Evolutionary conservation across 2,797 vertebrate genomes (phyloP), one percentile per base, ranked within the genome.

Genomic region (Gymnothorax reevesii): DNA sequence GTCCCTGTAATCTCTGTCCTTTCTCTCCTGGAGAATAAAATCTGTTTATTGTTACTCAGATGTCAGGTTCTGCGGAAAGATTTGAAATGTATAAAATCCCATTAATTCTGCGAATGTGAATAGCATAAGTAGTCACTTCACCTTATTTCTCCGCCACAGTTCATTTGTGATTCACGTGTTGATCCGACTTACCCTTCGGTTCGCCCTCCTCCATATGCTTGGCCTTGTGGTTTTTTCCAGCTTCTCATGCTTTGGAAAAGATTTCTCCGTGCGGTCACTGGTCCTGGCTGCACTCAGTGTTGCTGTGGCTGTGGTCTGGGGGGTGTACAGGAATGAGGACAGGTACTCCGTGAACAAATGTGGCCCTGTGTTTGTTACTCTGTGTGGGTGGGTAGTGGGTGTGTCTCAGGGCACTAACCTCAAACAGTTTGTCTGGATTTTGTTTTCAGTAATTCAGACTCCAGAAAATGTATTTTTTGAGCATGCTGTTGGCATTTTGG

Each of bases 291-390:
- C 88, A n/a, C 92, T 97, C 79, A 99, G 97, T 91, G 92, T 96
- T 89, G 95, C 91, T 83, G 85, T 97, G 57, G 91, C 97, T 91
- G 95, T 97, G 88, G 90, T 97, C 86, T 99, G 98, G 98, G 97
- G 94, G 55, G 97, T 98, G 57, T 98, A 97, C 95, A 95, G 98
- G 90, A 98, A 99, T 89, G 97, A 99, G 91, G 97, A 98, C 91
- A 96, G 98, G 98, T 99, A 96, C 84, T 88, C 93, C 92, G 5
- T 77, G 8, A 4, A 17, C 27, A 71, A 75, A 9, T 25, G 33
- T 83, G 33, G 55, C 71, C 27, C 82, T 33, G 84, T 87, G 83
- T 42, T 85, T 66, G 49, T 60, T 33, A 10, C 25, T 42, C 17
- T 33, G 25, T 57, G 86, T 85, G 86, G 86, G 84, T 83, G 85